These are phyloP conservation scores for Patella vulgata DNA, from an alignment of 1,140 invertebrate genomes.

Conservation along the genomic window DNA sequence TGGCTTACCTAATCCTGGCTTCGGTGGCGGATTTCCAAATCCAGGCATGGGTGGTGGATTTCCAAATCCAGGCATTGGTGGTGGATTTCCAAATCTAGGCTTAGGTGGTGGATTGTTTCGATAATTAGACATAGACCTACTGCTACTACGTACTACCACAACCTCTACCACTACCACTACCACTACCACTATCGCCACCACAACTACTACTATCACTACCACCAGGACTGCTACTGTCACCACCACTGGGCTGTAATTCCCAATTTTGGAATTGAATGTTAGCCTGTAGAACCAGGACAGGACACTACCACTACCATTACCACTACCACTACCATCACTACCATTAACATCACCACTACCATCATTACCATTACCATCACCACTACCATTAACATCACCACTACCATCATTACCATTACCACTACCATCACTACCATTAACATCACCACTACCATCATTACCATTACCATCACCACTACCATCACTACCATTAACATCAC, in stretches of 20 bases:
- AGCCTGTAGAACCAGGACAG: no score
- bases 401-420: neutral
- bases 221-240: neutral
- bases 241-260: no score
- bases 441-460: neutral
- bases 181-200: neutral
- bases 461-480: neutral
- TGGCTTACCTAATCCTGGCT: no score
- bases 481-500: neutral
- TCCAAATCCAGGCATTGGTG: no score
- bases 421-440: neutral
- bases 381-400: neutral
- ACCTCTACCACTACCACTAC: slow-evolving; percentile 7
- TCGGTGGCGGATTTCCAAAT: no score
- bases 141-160: neutral
- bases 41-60: no score
- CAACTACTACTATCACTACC: neutral
- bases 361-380: neutral
- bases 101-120: no score
- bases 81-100: no score
- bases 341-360: neutral
- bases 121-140: no score
- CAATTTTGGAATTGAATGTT: no score
- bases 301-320: no score
- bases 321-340: neutral